Percentiles rank a stretch among this genome's conserved stretches.
Conservation (phyloP, 2,113 vertebrate species). For the Amblyopsis rosae region DNA sequence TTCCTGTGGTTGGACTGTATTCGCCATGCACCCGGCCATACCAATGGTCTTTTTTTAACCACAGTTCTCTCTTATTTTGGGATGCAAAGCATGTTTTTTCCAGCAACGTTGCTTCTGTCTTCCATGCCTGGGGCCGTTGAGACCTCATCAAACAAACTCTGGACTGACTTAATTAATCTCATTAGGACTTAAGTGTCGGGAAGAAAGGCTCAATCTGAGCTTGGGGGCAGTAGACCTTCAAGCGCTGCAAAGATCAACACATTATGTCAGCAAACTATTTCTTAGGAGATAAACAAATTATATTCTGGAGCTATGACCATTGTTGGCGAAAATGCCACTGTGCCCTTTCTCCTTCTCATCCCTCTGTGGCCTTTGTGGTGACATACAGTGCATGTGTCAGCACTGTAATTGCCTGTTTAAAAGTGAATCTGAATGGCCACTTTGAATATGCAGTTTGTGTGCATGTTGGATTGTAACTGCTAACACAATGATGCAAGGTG, state of each 20-base stretch:
- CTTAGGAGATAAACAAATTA: slow-evolving; percentile 44
- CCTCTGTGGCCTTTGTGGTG: slow-evolving; percentile 25
- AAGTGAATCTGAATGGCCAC: slow-evolving; percentile 9
- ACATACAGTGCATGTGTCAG: slow-evolving; percentile 7
- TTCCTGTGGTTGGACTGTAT: not conserved
- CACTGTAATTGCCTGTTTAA: slow-evolving; percentile 16
- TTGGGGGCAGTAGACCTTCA: slow-evolving; percentile 19
- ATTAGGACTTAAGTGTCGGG: slow-evolving; percentile 65
- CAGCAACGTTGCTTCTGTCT: slow-evolving; percentile 13
- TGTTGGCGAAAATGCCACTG: slow-evolving; percentile 54
- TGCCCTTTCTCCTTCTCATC: not conserved
- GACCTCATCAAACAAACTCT: slow-evolving; percentile 66
- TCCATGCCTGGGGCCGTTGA: slow-evolving; percentile 52
- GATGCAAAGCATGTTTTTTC: slow-evolving; percentile 30
- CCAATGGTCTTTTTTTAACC: not conserved
- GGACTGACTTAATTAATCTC: slow-evolving; percentile 67
- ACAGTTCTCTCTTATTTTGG: slow-evolving; percentile 23
- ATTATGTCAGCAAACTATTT: slow-evolving; percentile 25
- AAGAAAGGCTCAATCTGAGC: slow-evolving; percentile 37
- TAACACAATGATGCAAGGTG: not conserved
- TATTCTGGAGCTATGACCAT: slow-evolving; percentile 44
- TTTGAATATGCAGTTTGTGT: not conserved
- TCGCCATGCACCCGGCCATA: not conserved
- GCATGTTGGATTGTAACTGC: not conserved
- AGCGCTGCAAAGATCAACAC: slow-evolving; percentile 15